A percentile compares a stretch with the other conserved stretches of the same genome.
Conservation (phyloP, 2,888 invertebrate genomes). For the Selenia dentaria region DNA sequence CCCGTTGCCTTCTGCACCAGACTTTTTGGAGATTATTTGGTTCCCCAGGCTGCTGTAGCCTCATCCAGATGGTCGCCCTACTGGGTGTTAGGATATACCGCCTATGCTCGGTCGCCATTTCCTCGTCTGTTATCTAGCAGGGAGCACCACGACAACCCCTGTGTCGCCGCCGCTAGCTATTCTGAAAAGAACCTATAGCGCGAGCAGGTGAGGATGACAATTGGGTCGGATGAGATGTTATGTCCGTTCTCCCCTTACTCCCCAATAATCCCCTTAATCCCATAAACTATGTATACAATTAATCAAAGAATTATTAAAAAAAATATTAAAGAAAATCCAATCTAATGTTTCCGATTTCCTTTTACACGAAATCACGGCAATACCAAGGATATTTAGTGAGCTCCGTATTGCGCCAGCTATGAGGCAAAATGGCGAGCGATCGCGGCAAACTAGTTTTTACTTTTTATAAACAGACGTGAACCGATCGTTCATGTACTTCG, state of each 20-base stretch:
- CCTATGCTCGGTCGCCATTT: neutral
- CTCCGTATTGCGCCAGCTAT: no score
- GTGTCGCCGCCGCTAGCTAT: constrained; percentile 3
- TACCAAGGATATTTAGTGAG: no score
- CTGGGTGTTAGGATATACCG: neutral
- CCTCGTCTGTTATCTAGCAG: constrained; percentile 11
- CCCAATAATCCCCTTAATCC: no score
- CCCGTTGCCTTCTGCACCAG: neutral
- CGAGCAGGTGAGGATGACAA: constrained; percentile 20
- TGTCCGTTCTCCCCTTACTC: constrained; percentile 12
- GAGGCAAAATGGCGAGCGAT: no score
- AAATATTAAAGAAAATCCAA: no score
- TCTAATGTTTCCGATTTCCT: no score
- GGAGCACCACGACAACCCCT: constrained; percentile 5
- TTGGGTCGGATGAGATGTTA: constrained; percentile 11
- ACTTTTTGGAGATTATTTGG: neutral
- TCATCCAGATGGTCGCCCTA: neutral
- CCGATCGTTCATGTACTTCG: no score
- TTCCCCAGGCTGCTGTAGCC: neutral
- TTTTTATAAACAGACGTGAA: no score
- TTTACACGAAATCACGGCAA: no score
- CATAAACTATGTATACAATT: no score
- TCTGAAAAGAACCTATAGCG: constrained; percentile 8
- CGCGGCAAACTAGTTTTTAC: no score
- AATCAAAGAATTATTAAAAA: no score